These are phyloP conservation scores for Triplophysa yarkandensis DNA, from an alignment of 2,797 vertebrate species.

Conservation along the genomic window DNA sequence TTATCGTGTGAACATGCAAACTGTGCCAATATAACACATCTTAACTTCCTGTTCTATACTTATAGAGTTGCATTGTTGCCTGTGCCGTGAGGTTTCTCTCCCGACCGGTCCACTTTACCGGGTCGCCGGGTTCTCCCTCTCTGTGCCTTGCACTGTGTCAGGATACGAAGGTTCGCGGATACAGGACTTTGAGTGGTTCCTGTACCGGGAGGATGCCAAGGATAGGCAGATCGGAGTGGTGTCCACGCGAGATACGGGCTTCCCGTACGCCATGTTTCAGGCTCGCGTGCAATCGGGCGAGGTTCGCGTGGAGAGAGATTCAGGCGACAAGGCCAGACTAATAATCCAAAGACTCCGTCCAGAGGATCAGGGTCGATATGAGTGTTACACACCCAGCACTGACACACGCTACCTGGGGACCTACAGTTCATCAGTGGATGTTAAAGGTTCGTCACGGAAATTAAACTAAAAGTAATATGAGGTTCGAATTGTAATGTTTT, in stretches of 20 bases:
- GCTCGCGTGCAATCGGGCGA: conserved; percentile 78
- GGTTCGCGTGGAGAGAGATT: conserved; percentile 81
- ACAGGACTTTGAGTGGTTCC: conserved; percentile 90
- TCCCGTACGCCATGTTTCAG: conserved; percentile 78
- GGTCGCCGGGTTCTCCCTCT: conserved; percentile 79
- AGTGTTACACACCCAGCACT: conserved; percentile 89
- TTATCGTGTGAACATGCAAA: not conserved
- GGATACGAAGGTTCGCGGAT: conserved; percentile 79
- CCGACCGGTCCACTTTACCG: conserved; percentile 83
- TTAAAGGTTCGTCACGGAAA: conserved; percentile 77
- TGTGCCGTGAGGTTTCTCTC: conserved; percentile 80
- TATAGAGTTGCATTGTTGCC: conserved; percentile 63
- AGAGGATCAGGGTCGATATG: conserved; percentile 84
- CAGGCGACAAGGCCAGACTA: conserved; percentile 76
- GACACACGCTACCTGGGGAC: conserved; percentile 82
- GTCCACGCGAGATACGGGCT: conserved; percentile 82
- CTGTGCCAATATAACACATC: not conserved
- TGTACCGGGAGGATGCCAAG: conserved; percentile 73
- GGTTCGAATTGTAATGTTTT: conserved; percentile 17
- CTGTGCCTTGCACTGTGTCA: conserved; percentile 79
- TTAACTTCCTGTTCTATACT: not conserved
- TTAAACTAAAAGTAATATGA: not conserved
- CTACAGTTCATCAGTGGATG: conserved; percentile 79
- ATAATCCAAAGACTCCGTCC: conserved; percentile 76
- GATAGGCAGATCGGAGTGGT: conserved; percentile 78